A percentile compares a stretch with the other conserved stretches of the same genome.
phyloP scores from a whole-genome alignment of 2,113 vertebrate species.

The Ifrita kowaldi region DNA sequence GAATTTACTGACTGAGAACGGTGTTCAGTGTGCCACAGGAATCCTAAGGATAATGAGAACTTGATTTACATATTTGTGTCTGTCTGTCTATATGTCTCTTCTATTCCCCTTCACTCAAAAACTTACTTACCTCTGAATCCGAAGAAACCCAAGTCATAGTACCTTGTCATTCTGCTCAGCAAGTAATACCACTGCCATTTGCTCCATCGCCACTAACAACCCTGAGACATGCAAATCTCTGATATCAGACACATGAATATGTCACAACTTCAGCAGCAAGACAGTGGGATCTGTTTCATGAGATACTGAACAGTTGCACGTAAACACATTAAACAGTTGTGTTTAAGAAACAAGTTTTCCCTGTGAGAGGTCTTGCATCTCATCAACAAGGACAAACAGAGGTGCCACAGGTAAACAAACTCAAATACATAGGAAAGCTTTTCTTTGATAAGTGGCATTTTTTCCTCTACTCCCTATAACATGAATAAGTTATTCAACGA shows the following conservation, averaged over 20 bases:
- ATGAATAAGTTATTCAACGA: not conserved
- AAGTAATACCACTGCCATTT: not conserved
- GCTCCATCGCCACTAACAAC: not conserved
- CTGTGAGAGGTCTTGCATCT: not conserved
- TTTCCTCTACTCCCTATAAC: not conserved
- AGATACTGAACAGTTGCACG: not conserved
- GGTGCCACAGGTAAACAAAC: not conserved
- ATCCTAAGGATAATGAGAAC: not conserved
- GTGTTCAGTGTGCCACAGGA: not conserved
- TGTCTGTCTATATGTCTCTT: not conserved
- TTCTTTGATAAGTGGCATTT: not conserved
- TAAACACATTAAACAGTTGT: not conserved
- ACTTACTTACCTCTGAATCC: not conserved
- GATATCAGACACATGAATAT: not conserved
- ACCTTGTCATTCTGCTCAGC: not conserved
- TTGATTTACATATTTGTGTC: not conserved
- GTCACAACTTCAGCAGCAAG: not conserved
- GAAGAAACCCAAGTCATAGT: not conserved
- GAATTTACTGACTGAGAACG: not conserved
- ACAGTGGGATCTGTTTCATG: not conserved
- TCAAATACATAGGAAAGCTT: not conserved
- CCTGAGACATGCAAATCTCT: not conserved
- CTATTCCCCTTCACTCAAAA: not conserved
- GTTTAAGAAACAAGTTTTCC: not conserved
- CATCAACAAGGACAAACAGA: not conserved